A percentile compares a stretch with the other conserved stretches of the same genome.
Conservation (phyloP, 92 coral and sea anemone species). For the Porites lobata region DNA sequence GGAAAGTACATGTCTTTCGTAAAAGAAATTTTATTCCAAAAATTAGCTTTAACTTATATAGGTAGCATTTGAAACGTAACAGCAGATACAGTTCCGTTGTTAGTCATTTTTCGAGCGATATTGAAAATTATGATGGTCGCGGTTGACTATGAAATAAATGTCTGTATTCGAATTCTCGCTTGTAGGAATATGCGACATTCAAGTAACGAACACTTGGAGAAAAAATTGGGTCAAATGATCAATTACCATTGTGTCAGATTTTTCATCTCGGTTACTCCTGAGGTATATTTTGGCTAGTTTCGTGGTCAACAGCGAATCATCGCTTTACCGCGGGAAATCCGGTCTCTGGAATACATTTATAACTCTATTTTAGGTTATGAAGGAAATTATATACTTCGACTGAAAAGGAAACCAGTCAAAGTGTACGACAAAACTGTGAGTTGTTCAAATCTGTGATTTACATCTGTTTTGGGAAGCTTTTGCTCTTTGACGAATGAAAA, state of each 20-base stretch:
- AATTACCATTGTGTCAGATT: not conserved
- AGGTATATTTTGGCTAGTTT: not conserved
- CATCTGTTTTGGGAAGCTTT: too few species aligned
- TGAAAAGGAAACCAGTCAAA: not conserved
- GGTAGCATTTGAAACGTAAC: not conserved
- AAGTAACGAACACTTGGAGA: not conserved
- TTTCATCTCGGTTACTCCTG: too few species aligned
- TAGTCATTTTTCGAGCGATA: slow-evolving; percentile 2
- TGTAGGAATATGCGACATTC: slow-evolving; percentile 19
- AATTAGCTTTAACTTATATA: not conserved
- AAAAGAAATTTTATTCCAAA: slow-evolving; percentile 4
- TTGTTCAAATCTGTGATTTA: not conserved
- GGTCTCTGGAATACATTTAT: not conserved
- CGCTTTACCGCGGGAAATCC: not conserved
- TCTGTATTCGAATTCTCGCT: slow-evolving; percentile 18
- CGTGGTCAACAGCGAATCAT: not conserved
- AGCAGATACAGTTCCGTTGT: not conserved
- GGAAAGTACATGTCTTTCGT: not conserved
- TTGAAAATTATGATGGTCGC: slow-evolving; percentile 5
- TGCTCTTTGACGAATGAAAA: too few species aligned
- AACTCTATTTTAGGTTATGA: not conserved
- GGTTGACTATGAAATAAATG: slow-evolving; percentile 21
- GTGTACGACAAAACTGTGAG: not conserved
- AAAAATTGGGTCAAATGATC: slow-evolving; percentile 11
- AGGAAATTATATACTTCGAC: not conserved